A percentile compares a stretch with the other conserved stretches of the same genome.
Conservation (phyloP, 2,888 invertebrate genomes). For the Pyrgus malvae region DNA sequence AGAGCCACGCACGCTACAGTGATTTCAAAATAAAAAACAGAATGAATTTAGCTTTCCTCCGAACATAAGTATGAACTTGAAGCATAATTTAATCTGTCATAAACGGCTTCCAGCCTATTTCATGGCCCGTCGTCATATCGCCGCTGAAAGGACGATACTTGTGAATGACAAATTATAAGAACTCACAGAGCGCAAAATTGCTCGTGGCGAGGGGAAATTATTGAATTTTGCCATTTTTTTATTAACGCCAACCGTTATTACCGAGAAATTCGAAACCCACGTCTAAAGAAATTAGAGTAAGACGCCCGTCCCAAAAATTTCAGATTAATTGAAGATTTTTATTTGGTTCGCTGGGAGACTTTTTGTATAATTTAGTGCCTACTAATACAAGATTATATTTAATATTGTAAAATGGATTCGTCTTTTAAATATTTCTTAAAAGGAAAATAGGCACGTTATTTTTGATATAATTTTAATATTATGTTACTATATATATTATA, state of each 20-base stretch:
- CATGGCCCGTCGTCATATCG: constrained; percentile 36
- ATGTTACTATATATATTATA: too few relatives aligned
- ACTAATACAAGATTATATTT: background rate
- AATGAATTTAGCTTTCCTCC: background rate
- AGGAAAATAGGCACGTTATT: too few relatives aligned
- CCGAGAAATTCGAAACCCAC: constrained; percentile 17
- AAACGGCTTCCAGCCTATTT: constrained; percentile 20
- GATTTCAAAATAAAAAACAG: too few relatives aligned
- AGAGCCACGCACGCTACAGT: too few relatives aligned
- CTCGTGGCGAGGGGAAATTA: constrained; percentile 43
- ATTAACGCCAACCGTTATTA: constrained; percentile 30
- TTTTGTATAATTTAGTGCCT: constrained; percentile 18
- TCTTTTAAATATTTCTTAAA: background rate
- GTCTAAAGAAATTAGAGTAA: constrained; percentile 13
- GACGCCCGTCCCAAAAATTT: constrained; percentile 2
- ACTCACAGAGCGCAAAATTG: constrained; percentile 58
- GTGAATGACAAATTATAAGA: constrained; percentile 71
- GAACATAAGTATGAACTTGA: background rate
- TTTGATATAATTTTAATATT: too few relatives aligned
- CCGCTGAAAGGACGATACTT: constrained; percentile 49
- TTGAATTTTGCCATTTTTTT: constrained; percentile 54
- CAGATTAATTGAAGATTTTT: constrained; percentile 16
- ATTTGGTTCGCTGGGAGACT: constrained; percentile 8
- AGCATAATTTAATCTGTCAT: too few relatives aligned
- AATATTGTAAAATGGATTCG: background rate